Evolutionary conservation across 2,797 vertebrate species (phyloP).

Genomic region (Tarsius wallacei): DNA sequence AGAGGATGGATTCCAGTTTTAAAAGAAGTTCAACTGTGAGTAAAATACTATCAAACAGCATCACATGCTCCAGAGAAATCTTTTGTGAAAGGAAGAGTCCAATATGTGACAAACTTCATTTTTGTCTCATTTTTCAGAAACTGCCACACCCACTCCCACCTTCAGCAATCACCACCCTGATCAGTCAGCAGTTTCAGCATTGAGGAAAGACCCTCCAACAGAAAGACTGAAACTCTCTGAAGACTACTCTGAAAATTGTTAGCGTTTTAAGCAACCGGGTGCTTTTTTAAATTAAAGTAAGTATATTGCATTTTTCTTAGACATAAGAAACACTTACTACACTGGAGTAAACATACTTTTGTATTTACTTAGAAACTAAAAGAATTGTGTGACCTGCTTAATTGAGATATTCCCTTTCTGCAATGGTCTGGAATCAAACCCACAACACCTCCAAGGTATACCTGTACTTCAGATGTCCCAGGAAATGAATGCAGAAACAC

Average conservation of each 20-base stretch:
- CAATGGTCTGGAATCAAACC: background rate
- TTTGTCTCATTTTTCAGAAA: background rate
- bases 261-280: too few relatives aligned
- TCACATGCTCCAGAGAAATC: background rate
- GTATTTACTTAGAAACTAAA: background rate
- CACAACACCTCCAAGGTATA: background rate
- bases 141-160: background rate
- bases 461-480: background rate
- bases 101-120: background rate
- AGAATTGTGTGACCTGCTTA: background rate
- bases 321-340: too few relatives aligned
- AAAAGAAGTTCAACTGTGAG: background rate
- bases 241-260: background rate
- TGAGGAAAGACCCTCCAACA: background rate
- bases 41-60: background rate
- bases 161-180: background rate
- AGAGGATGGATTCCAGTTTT: background rate
- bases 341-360: too few relatives aligned
- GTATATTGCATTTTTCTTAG: too few relatives aligned
- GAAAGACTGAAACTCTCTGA: background rate
- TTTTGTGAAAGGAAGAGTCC: background rate
- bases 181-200: background rate
- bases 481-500: background rate
- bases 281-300: too few relatives aligned
- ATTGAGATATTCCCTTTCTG: background rate